Percentiles rank a stretch among this genome's conserved stretches.
Evolutionary conservation across 2,888 invertebrate genomes (phyloP).

Genomic region (Physocephala rufipes): DNA sequence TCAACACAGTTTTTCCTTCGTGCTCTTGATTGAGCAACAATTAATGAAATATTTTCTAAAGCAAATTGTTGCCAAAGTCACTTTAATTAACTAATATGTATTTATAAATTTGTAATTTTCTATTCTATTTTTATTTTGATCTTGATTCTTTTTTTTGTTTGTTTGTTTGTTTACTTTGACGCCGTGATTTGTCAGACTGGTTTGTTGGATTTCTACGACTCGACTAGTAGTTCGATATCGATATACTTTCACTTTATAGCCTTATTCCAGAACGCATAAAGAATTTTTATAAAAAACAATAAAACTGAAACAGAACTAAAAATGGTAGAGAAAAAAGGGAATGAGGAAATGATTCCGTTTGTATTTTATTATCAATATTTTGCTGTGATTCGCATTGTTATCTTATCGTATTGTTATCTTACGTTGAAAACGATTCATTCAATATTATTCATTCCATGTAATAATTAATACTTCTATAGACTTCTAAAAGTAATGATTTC

Average conservation of each 20-base stretch:
- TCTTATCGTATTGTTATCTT: background rate
- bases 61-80: conserved; percentile 17
- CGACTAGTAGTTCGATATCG: conserved; percentile 23
- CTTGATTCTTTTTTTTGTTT: too few relatives aligned
- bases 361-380: background rate
- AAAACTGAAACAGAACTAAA: background rate
- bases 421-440: background rate
- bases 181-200: background rate
- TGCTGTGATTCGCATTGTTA: background rate
- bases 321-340: background rate
- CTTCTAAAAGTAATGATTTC: background rate
- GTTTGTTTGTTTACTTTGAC: too few relatives aligned
- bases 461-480: background rate
- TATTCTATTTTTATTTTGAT: too few relatives aligned
- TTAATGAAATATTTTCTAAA: too few relatives aligned
- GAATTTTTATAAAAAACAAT: too few relatives aligned
- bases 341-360: background rate
- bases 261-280: background rate
- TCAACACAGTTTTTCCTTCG: background rate
- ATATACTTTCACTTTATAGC: conserved; percentile 32
- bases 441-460: background rate
- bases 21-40: too few relatives aligned
- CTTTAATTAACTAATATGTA: conserved; percentile 33
- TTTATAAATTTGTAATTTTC: too few relatives aligned
- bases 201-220: conserved; percentile 13